Evolutionary conservation across 2,888 invertebrate genomes (phyloP).

Genomic region (Acanthoscelides obtectus): DNA sequence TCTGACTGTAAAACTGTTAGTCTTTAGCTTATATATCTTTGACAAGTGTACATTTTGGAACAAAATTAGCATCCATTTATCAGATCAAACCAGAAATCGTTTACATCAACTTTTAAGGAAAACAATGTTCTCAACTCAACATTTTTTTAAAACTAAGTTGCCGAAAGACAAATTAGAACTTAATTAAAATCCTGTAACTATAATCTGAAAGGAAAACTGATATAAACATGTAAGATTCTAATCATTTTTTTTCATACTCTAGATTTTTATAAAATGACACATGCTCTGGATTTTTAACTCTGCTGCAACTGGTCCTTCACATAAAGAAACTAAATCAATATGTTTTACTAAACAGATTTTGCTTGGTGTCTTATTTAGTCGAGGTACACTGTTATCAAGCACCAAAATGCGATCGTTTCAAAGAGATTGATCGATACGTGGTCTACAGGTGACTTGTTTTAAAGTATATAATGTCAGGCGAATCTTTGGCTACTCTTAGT

Average conservation of each 20-base stretch:
- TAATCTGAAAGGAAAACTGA: neutral
- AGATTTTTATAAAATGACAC: neutral
- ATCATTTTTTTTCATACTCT: neutral
- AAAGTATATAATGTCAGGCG: neutral
- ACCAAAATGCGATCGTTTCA: neutral
- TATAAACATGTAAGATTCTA: neutral
- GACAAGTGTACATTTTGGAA: too few relatives aligned
- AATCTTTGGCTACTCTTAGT: slow-evolving; percentile 3
- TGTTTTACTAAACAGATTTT: neutral
- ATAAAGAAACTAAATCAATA: neutral
- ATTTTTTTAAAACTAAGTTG: too few relatives aligned
- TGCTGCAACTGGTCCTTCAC: too few relatives aligned
- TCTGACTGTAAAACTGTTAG: too few relatives aligned
- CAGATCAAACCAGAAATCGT: neutral
- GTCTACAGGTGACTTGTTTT: slow-evolving; percentile 2
- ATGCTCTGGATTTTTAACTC: too few relatives aligned
- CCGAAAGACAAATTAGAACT: neutral
- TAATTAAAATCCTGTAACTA: neutral
- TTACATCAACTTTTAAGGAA: neutral
- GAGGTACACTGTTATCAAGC: neutral
- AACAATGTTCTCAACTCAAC: too few relatives aligned
- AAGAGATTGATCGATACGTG: neutral
- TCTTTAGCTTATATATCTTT: too few relatives aligned
- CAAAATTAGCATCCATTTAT: too few relatives aligned
- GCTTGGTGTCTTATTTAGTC: neutral